phyloP scores from a whole-genome alignment of 1,140 invertebrate species.

The Sycobia sp. region DNA sequence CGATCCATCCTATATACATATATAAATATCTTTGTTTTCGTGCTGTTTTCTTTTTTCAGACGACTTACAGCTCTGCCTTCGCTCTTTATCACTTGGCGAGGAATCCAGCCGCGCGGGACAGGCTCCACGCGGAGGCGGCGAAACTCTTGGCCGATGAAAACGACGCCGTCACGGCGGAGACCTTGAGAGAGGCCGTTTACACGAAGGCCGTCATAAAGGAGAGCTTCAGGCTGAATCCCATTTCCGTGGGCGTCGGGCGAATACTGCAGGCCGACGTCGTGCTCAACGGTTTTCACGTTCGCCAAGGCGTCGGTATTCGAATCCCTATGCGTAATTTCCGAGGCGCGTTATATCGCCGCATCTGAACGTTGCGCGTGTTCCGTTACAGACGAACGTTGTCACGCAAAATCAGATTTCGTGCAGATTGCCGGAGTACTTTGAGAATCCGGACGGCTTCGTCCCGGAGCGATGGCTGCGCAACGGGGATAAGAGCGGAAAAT shows the following conservation, averaged over 20 bases:
- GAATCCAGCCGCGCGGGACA: constrained; percentile 76
- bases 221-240: constrained; percentile 80
- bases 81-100: constrained; percentile 79
- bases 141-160: constrained; percentile 63
- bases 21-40: too few relatives aligned
- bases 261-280: constrained; percentile 76
- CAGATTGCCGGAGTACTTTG: constrained; percentile 73
- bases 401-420: constrained; percentile 86
- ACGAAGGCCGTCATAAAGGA: constrained; percentile 84
- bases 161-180: constrained; percentile 64
- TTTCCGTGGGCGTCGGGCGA: constrained; percentile 81
- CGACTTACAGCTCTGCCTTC: constrained; percentile 80
- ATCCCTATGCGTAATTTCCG: too few relatives aligned
- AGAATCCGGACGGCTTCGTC: constrained; percentile 70
- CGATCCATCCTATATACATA: too few relatives aligned
- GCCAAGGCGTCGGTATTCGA: constrained; percentile 74
- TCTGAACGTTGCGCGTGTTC: too few relatives aligned
- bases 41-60: constrained; percentile 64
- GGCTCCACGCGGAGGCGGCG: constrained; percentile 70
- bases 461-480: constrained; percentile 78
- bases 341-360: too few relatives aligned
- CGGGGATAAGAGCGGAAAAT: constrained; percentile 51
- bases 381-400: constrained; percentile 82
- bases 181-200: constrained; percentile 71
- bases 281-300: constrained; percentile 83